phyloP scores from a whole-genome alignment of 2,797 vertebrate genomes.

The Valencia hispanica region DNA sequence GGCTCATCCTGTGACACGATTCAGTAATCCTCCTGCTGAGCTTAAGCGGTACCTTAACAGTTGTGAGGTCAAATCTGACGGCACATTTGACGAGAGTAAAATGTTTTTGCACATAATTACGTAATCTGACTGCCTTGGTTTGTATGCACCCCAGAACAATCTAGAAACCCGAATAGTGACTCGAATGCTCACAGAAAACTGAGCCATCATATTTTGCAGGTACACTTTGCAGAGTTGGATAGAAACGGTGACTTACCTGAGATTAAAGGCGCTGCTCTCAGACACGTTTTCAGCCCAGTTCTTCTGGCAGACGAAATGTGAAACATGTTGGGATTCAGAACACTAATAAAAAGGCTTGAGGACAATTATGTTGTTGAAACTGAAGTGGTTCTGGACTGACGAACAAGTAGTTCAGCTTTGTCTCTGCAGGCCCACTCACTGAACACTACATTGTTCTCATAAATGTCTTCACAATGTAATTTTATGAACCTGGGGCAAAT shows the following conservation, averaged over 20 bases:
- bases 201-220: background rate
- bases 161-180: background rate
- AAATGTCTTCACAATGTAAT: constrained; percentile 4
- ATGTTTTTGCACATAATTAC: background rate
- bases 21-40: constrained; percentile 39
- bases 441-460: constrained; percentile 39
- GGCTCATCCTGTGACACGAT: constrained; percentile 41
- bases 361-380: constrained; percentile 73
- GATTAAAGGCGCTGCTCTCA: constrained; percentile 47
- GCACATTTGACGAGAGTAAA: background rate
- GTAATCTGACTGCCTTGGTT: background rate
- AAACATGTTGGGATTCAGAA: constrained; percentile 56
- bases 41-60: constrained; percentile 5
- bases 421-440: constrained; percentile 58
- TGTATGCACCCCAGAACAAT: background rate
- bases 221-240: background rate
- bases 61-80: background rate
- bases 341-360: constrained; percentile 36
- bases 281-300: constrained; percentile 53
- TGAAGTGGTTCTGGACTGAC: constrained; percentile 65
- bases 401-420: constrained; percentile 46
- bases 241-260: constrained; percentile 63
- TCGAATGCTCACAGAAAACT: background rate
- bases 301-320: constrained; percentile 31
- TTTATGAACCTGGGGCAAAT: background rate